Evolutionary conservation across 1,140 invertebrate genomes (phyloP), one percentile per base, ranked within the genome.

Genomic region (Brachionus rotundiformis): DNA sequence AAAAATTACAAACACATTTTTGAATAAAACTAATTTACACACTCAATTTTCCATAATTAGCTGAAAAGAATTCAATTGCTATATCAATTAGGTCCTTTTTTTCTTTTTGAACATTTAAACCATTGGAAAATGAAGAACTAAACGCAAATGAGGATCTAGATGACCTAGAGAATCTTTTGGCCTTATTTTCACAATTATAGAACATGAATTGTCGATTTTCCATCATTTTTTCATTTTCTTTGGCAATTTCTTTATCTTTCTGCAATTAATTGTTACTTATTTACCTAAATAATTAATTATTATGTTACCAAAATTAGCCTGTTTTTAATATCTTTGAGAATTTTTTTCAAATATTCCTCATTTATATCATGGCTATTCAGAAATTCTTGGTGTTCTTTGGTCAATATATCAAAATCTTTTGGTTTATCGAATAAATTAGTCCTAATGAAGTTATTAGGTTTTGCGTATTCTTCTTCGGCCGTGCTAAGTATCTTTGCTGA

Each of bases 191-290:
- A 33, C 33, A 36, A 36, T 68, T 68, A 33, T 68, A 33, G 36
- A 68, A 68, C 63, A 68, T 33, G 36, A 68, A 68, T 68, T 68
- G 63, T 23, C 63, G 63, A 68, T 68, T 68, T 36, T 68, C 63
- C 63, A 68, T 68, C 63, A 68, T 39, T 36, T 68, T 68, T 68
- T 68, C 63, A 36, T 68, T 68, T 36, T 68, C 63, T 16, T 68
- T 68, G 0, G 16, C 16, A 11, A 36, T 68, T 33, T 31, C 27
- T 33, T 36, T 33, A 11, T 19, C 31, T 68, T 68, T 68, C 63
- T 68, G n/a, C 11, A 68, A n/a, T 33, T 33, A 68, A 13, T 13
- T 11, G 10, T 4, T 41, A 1, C n/a, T 41, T 41, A 41, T 41
- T 13, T 13, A 68, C 7, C n/a, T 2, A 31, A 31, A n/a, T 16